Evolutionary conservation across 2,888 invertebrate species (phyloP).

Genomic region (Pseudococcus longispinus): DNA sequence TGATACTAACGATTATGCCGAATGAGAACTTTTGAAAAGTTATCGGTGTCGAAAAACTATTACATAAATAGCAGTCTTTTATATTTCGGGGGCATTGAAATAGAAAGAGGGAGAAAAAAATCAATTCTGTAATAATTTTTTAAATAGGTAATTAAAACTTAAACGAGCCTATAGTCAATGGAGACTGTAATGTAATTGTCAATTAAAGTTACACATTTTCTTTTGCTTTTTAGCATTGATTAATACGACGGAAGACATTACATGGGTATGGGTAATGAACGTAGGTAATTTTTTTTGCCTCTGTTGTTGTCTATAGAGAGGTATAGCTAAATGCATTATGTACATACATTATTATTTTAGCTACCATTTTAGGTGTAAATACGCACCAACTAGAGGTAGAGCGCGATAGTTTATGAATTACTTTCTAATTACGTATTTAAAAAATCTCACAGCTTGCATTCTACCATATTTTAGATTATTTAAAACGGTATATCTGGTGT

Average conservation of each 20-base stretch:
- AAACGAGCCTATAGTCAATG: neutral
- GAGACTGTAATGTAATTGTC: neutral
- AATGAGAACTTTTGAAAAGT: constrained; percentile 9
- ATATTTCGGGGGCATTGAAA: neutral
- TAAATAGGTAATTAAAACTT: neutral
- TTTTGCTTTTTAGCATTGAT: neutral
- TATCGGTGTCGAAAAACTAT: constrained; percentile 21
- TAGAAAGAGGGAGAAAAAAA: neutral
- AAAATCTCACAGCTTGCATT: constrained; percentile 43
- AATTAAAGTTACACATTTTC: neutral
- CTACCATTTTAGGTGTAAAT: constrained; percentile 13
- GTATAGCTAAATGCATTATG: neutral
- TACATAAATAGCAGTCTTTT: neutral
- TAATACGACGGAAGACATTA: neutral
- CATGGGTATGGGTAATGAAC: neutral
- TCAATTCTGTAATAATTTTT: neutral
- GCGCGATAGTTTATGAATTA: constrained; percentile 36
- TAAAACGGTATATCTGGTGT: neutral
- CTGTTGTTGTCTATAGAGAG: neutral
- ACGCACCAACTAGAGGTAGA: neutral
- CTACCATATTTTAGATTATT: constrained; percentile 31
- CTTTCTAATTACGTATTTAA: constrained; percentile 44
- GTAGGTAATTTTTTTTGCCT: neutral
- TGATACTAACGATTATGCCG: neutral
- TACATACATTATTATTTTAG: neutral